Evolutionary conservation across 2,113 vertebrate species (phyloP), one percentile per base, ranked within the genome.

Genomic region (Ciconia maguari): DNA sequence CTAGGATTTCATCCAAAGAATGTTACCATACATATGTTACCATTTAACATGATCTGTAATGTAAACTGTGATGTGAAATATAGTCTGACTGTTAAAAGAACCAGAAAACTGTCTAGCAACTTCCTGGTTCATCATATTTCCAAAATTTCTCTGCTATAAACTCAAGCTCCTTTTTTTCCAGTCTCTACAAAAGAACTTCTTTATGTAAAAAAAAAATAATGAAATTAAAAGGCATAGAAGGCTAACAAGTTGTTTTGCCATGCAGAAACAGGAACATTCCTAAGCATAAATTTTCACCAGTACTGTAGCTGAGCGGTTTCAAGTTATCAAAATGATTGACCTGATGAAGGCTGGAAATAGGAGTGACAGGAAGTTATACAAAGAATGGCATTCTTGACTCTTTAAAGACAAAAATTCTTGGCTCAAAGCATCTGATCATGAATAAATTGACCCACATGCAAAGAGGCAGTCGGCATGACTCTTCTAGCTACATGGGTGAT

Each of bases 41-140:
- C 92, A 57, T 89, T 93, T 90, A 83, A 88, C 49, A 81, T 74
- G 64, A 71, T 89, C 82, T 89, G 85, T 64, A 86, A 78, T 41
- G 52, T 84, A 96, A 93, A 79, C 86, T 92, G 96, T 81, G 57
- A 96, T 75, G 57, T 89, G 84, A 94, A 95, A 93, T 34, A 89
- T 4, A 64, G 65, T 16, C 72, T 89, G 79, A 60, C 82, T 89
- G 81, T 30, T 71, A 69, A 78, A 93, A 91, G 65, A 79, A 72
- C 6, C 38, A 93, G 62, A 92, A 93, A 82, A 55, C 17, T 78
- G 52, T 75, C 69, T 38, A 82, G 69, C 48, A 55, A 16, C 32
- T 71, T 78, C 69, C 83, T 71, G 32, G 58, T 51, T 88, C 60
- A 58, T 54, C 25, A 0, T 25, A 30, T 62, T 86, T 81, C 68